phyloP scores from a whole-genome alignment of 2,888 invertebrate genomes.

The Microctonus hyperodae region DNA sequence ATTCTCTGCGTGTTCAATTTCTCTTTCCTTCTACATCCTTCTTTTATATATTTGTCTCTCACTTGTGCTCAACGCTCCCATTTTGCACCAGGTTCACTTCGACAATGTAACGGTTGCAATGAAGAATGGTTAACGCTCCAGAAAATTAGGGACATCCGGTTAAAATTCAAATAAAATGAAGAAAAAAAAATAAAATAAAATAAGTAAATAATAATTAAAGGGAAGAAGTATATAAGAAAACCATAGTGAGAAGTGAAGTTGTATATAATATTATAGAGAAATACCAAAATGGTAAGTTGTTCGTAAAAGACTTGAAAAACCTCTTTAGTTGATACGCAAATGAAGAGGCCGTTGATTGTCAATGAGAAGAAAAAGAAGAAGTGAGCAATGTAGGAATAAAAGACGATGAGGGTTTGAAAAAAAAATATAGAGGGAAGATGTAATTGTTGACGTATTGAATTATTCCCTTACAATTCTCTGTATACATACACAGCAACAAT shows the following conservation, averaged over 20 bases:
- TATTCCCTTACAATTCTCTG: neutral
- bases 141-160: constrained; percentile 41
- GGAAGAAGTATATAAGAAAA: constrained; percentile 10
- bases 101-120: constrained; percentile 23
- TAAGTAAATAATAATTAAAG: neutral
- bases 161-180: constrained; percentile 15
- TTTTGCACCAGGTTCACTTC: constrained; percentile 21
- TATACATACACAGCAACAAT: neutral
- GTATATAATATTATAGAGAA: neutral
- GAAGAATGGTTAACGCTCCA: constrained; percentile 35
- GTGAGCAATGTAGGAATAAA: neutral
- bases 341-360: neutral
- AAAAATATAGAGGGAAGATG: neutral
- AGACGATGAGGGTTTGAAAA: neutral
- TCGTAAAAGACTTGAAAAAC: neutral
- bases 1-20: constrained; percentile 12
- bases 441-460: neutral
- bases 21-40: neutral
- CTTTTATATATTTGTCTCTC: constrained; percentile 8
- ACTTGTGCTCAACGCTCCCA: constrained; percentile 26
- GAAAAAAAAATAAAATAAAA: constrained; percentile 12
- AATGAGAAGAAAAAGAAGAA: too few species aligned
- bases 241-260: neutral
- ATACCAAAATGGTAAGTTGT: neutral
- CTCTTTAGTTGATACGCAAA: neutral